These are phyloP conservation scores for Danio choprae DNA, from an alignment of 2,797 vertebrate species.

Conservation along the genomic window DNA sequence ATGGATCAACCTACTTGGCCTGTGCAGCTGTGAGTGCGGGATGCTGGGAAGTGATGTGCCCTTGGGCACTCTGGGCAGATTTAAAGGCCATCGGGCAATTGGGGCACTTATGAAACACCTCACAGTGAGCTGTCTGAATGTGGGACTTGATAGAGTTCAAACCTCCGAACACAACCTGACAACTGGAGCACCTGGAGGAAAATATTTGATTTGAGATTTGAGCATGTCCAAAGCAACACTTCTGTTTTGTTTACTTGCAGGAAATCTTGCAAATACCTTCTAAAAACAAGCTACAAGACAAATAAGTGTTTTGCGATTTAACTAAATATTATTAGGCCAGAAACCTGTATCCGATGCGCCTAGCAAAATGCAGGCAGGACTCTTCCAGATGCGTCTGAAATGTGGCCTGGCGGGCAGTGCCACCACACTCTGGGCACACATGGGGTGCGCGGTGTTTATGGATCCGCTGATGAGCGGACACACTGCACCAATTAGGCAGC, in stretches of 20 bases:
- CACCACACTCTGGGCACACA: constrained; percentile 93
- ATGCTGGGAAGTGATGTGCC: constrained; percentile 90
- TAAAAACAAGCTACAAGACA: too few species aligned
- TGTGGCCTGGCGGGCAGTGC: constrained; percentile 82
- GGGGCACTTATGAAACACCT: constrained; percentile 97
- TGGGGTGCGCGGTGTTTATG: constrained; percentile 88
- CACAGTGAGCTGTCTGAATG: constrained; percentile 95
- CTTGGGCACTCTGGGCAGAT: constrained; percentile 91
- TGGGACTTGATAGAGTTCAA: constrained; percentile 96
- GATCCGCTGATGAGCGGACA: constrained; percentile 89
- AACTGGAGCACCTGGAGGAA: constrained; percentile 89
- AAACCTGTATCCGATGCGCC: constrained; percentile 95
- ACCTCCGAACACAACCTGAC: constrained; percentile 93
- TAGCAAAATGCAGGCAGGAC: constrained; percentile 90
- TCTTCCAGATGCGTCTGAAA: constrained; percentile 88
- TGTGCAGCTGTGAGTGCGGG: constrained; percentile 85
- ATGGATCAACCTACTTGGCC: constrained; percentile 81
- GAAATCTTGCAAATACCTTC: background rate
- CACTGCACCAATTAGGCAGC: constrained; percentile 91
- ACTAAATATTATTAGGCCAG: background rate
- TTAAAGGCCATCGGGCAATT: constrained; percentile 99
- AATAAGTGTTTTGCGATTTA: background rate
- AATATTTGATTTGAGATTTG: background rate
- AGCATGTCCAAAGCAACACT: background rate
- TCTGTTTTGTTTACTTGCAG: background rate